These are phyloP conservation scores for Drosophila bunnanda DNA, from an alignment of 2,888 invertebrate species.

Conservation along the genomic window DNA sequence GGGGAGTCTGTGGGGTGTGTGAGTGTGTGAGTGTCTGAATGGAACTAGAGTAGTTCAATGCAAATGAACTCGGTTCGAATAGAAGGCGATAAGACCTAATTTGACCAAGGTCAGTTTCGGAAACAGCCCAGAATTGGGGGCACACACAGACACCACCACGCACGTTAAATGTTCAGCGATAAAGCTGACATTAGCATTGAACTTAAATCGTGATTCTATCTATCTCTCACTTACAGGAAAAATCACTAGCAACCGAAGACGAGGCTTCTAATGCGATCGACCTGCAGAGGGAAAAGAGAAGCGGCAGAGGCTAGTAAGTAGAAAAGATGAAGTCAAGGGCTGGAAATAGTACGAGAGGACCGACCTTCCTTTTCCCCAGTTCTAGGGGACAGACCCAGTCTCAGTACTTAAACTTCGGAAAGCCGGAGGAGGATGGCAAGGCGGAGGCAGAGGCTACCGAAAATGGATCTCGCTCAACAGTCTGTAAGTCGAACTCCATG, in stretches of 20 bases:
- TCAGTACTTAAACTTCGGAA: slow-evolving; percentile 91
- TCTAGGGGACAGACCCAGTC: slow-evolving; percentile 92
- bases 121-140: slow-evolving; percentile 29
- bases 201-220: slow-evolving; percentile 44
- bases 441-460: slow-evolving; percentile 93
- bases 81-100: slow-evolving; percentile 60
- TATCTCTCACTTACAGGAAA: slow-evolving; percentile 55
- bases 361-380: slow-evolving; percentile 53
- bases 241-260: slow-evolving; percentile 51
- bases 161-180: slow-evolving; percentile 32
- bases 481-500: slow-evolving; percentile 77
- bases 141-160: slow-evolving; percentile 11
- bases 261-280: slow-evolving; percentile 51
- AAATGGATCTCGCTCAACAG: slow-evolving; percentile 83
- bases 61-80: slow-evolving; percentile 58
- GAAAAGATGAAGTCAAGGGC: neutral
- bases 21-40: neutral
- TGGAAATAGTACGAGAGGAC: neutral
- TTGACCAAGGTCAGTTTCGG: slow-evolving; percentile 75
- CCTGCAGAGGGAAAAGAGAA: slow-evolving; percentile 77
- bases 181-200: slow-evolving; percentile 68
- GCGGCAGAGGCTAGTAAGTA: slow-evolving; percentile 83
- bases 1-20: slow-evolving; percentile 6
- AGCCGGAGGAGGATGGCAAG: slow-evolving; percentile 88
- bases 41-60: slow-evolving; percentile 58